Evolutionary conservation across 2,113 vertebrate species (phyloP).

Genomic region (Ariopsis seemanni): DNA sequence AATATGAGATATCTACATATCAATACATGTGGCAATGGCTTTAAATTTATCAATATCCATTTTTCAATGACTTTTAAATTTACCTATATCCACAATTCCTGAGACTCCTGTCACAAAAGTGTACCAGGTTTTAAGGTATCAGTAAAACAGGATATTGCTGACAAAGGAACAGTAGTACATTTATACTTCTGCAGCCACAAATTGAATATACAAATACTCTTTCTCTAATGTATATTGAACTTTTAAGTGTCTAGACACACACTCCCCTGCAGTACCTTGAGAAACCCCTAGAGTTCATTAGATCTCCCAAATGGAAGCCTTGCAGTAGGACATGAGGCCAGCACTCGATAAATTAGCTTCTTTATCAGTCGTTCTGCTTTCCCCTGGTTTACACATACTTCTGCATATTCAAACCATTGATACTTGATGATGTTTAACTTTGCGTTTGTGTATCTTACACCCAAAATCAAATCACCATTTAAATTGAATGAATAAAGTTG

Average conservation of each 20-base stretch:
- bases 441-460: neutral
- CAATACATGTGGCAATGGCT: no score
- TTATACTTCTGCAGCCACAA: neutral
- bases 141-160: neutral
- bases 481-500: neutral
- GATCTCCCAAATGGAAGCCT: neutral
- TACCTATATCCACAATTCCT: no score
- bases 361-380: neutral
- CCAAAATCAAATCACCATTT: neutral
- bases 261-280: neutral
- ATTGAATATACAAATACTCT: neutral
- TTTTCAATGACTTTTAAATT: no score
- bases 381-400: neutral
- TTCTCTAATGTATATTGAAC: neutral
- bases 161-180: neutral
- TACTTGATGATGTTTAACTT: neutral
- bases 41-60: no score
- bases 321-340: neutral
- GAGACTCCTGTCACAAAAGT: neutral
- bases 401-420: neutral
- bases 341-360: neutral
- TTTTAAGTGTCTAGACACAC: neutral
- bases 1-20: no score
- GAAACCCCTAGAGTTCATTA: neutral
- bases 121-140: neutral